These are phyloP conservation scores for Gouania willdenowi DNA, from an alignment of 2,797 vertebrate species.

Conservation along the genomic window DNA sequence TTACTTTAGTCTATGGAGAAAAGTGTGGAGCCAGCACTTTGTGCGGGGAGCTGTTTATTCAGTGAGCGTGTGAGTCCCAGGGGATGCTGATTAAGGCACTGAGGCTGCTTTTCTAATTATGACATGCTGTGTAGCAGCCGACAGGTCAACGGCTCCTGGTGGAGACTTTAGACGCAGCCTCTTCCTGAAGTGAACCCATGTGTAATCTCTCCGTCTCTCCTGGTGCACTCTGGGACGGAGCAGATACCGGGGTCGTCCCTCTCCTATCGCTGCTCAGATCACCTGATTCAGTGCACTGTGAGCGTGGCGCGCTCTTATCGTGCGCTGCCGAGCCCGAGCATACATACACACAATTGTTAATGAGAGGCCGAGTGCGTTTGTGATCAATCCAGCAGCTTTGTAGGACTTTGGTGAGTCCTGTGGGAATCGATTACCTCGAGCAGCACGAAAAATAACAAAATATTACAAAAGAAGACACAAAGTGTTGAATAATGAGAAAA, in stretches of 20 bases:
- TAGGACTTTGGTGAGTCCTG: conserved; percentile 85
- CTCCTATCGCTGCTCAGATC: conserved; percentile 87
- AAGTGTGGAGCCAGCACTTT: conserved; percentile 27
- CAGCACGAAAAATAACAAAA: too few species aligned
- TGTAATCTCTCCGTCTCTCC: conserved; percentile 7
- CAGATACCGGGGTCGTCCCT: conserved; percentile 85
- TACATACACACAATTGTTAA: conserved; percentile 98
- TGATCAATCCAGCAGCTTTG: conserved; percentile 84
- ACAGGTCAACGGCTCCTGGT: too few species aligned
- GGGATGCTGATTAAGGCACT: conserved; percentile 22
- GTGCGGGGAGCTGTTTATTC: conserved; percentile 23
- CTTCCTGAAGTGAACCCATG: too few species aligned
- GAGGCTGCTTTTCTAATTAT: conserved; percentile 20
- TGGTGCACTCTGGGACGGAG: conserved; percentile 79
- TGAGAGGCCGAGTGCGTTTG: conserved; percentile 74
- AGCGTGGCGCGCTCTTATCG: conserved; percentile 95
- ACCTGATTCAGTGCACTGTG: conserved; percentile 71
- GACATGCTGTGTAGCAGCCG: conserved; percentile 6
- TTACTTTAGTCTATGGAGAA: too few species aligned
- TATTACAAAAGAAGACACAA: too few species aligned
- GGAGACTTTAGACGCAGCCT: too few species aligned
- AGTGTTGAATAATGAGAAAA: too few species aligned
- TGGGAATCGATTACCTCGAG: too few species aligned
- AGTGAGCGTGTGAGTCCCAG: conserved; percentile 26
- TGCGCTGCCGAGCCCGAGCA: conserved; percentile 91